A percentile compares a stretch with the other conserved stretches of the same genome.
Conservation (phyloP, 1,140 invertebrate species). For the Platyscapa corneri region DNA sequence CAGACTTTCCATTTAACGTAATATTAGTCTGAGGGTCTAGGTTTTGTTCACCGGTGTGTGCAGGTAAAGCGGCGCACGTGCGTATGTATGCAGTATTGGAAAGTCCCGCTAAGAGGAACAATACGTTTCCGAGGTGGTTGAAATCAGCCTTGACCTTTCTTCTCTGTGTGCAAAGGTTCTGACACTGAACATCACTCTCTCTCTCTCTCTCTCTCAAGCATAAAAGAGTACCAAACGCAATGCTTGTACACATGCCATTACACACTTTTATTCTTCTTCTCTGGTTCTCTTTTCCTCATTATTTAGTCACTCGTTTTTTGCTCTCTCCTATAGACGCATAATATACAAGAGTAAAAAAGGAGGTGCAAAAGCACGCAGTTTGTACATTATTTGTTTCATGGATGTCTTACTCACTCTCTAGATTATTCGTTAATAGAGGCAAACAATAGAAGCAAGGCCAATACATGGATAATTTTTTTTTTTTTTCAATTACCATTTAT, state of each 20-base stretch:
- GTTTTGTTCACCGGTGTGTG: background rate
- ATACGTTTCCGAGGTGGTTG: background rate
- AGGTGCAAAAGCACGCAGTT: background rate
- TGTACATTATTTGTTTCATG: background rate
- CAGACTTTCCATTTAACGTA: conserved; percentile 37
- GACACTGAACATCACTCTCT: background rate
- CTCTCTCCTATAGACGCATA: background rate
- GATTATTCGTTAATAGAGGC: background rate
- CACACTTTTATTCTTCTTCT: background rate
- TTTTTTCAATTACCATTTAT: too few species aligned
- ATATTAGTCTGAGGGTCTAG: conserved; percentile 2
- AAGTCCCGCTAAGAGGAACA: conserved; percentile 34
- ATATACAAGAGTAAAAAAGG: background rate
- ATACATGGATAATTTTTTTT: too few species aligned
- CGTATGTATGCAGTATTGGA: background rate
- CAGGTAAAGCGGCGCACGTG: background rate
- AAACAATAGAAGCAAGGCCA: background rate
- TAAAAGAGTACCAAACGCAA: background rate
- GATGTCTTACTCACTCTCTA: too few species aligned
- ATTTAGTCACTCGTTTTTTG: background rate
- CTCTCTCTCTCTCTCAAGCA: background rate
- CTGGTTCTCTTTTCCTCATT: background rate
- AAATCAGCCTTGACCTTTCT: conserved; percentile 32
- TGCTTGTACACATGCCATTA: background rate
- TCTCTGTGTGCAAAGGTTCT: background rate